Conservation (phyloP, 2,113 vertebrate species). For the Pseudorectes ferrugineus region DNA sequence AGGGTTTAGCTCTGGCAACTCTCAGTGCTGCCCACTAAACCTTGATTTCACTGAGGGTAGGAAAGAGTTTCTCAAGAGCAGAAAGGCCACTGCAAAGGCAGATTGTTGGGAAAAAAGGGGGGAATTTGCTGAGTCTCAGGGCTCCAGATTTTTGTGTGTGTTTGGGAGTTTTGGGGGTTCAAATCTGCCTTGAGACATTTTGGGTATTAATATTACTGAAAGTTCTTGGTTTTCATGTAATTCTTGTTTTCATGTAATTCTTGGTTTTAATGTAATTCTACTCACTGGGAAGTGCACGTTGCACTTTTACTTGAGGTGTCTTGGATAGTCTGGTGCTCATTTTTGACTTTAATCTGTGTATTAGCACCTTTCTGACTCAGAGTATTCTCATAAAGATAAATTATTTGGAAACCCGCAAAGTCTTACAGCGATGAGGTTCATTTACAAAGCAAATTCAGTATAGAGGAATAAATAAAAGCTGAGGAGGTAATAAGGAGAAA, state of each 20-base stretch:
- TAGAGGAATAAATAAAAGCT: not conserved
- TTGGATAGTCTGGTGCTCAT: not conserved
- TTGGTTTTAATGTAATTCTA: not conserved
- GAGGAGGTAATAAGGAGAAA: not conserved
- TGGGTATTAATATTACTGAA: not conserved
- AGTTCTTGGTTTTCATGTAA: not conserved
- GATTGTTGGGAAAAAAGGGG: not conserved
- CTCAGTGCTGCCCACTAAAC: not conserved
- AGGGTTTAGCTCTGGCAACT: not conserved
- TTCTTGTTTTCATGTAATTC: not conserved
- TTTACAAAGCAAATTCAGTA: not conserved
- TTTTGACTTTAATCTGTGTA: not conserved
- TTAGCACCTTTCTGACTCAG: not conserved
- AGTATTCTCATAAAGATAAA: not conserved
- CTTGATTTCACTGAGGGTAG: not conserved
- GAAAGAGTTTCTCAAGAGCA: not conserved
- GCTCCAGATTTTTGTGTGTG: not conserved
- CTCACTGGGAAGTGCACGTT: fast-evolving
- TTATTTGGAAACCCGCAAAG: not conserved
- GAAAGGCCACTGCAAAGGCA: not conserved
- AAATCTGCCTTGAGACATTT: not conserved
- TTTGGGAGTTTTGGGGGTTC: fast-evolving
- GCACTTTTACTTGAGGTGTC: not conserved
- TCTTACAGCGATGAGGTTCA: not conserved
- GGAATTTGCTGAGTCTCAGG: not conserved